These are phyloP conservation scores for Lytechinus variegatus DNA, from an alignment of 35 echinoderm and acorn worm genomes.

Conservation along the genomic window DNA sequence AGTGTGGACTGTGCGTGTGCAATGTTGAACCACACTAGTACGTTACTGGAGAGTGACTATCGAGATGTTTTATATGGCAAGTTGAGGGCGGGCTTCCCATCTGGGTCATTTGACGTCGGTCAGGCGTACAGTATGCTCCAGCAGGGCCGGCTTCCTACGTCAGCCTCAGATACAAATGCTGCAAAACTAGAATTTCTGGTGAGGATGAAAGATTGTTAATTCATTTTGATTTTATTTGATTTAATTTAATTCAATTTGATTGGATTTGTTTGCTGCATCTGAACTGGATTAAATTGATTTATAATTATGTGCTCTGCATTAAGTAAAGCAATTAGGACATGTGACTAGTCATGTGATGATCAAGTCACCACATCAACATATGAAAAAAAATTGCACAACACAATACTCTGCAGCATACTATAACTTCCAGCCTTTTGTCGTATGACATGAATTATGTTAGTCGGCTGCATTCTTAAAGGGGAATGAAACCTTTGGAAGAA, in stretches of 20 bases:
- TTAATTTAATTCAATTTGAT: background rate
- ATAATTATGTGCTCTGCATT: too few relatives aligned
- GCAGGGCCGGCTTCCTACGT: conserved; percentile 91
- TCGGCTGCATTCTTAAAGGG: too few relatives aligned
- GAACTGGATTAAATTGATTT: too few relatives aligned
- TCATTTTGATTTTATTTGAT: background rate
- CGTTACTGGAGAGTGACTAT: conserved; percentile 87
- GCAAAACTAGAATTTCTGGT: conserved; percentile 97
- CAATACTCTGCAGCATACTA: too few relatives aligned
- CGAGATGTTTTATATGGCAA: conserved; percentile 81
- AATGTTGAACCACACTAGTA: conserved; percentile 88
- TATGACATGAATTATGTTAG: too few relatives aligned
- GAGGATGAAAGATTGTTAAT: background rate
- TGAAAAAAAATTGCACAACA: too few relatives aligned
- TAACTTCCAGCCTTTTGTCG: too few relatives aligned
- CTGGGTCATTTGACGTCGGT: conserved; percentile 89
- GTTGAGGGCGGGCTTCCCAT: conserved; percentile 89
- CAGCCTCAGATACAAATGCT: conserved; percentile 91
- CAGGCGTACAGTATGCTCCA: conserved; percentile 98
- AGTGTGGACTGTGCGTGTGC: conserved; percentile 98
- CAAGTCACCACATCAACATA: too few relatives aligned
- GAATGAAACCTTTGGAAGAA: too few relatives aligned
- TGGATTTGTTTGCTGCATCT: background rate
- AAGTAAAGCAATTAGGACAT: too few relatives aligned
- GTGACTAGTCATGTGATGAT: too few relatives aligned